Conservation (phyloP, 2,888 invertebrate genomes). For the Stenurella melanura region DNA sequence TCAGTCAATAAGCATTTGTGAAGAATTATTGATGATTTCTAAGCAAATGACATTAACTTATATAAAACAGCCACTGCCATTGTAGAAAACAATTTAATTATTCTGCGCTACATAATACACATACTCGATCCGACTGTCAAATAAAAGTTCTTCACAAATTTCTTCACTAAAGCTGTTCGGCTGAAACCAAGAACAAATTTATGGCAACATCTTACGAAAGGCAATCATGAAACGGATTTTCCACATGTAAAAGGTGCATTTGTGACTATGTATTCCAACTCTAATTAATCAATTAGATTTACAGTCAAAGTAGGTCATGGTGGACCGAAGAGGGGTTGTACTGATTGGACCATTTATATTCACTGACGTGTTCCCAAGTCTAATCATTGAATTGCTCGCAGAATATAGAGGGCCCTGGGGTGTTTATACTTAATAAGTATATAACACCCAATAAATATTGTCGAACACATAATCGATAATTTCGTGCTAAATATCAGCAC, state of each 20-base stretch:
- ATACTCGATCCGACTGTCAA: too few species aligned
- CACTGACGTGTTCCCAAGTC: not conserved
- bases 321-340: slow-evolving; percentile 9
- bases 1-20: too few species aligned
- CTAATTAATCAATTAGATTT: slow-evolving; percentile 17
- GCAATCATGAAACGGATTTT: not conserved
- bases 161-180: not conserved
- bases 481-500: not conserved
- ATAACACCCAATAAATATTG: slow-evolving; percentile 16
- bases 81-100: too few species aligned
- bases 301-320: slow-evolving; percentile 12
- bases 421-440: slow-evolving; percentile 7
- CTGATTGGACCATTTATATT: slow-evolving; percentile 21
- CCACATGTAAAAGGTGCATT: not conserved
- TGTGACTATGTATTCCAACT: not conserved
- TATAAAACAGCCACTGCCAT: too few species aligned
- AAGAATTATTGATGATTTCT: too few species aligned
- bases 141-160: too few species aligned
- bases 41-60: too few species aligned
- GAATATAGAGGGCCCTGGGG: not conserved
- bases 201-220: not conserved
- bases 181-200: not conserved
- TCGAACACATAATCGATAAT: not conserved
- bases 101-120: too few species aligned
- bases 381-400: slow-evolving; percentile 19